Base-by-base conservation (phyloP, 2,888 invertebrate genomes). In the Phalera bucephala region DNA sequence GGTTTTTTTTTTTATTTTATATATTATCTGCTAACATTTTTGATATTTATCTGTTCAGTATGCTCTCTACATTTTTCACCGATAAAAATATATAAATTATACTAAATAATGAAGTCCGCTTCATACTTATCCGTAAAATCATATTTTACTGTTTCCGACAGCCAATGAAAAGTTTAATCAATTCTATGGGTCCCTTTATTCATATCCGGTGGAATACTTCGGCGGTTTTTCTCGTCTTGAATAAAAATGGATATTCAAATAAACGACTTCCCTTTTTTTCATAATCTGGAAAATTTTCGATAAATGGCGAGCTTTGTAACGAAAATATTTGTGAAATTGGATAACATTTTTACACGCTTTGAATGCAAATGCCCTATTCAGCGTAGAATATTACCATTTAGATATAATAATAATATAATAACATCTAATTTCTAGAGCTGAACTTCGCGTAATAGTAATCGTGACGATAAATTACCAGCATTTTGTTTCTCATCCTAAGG, bases 201-300 rank as follows among this genome's bases (percentile, higher is more conserved):
- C 14, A 23, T 21, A n/a, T 28, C 15, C 42, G 28, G 43, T 36
- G 34, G 13, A 40, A 43, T 45, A 37, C 33, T 33, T n/a, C 33
- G 43, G 29, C 33, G 31, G 39, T 36, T 33, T 22, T 31, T 22
- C 34, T 39, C 13, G 22, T 32, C 17, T 27, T 45, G 33, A 30
- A 47, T 44, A 45, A 41, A 33, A 31, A 25, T 30, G 6, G 27
- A 36, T 57, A 60, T 67, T 65, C 54, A 58, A 69, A 70, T 64
- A 57, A 53, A 56, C 40, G 58, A 49, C 58, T 60, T 59, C 45
- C 52, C 40, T 55, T 40, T 50, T 50, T 43, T 50, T 51, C 49
- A 52, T 64, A 60, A 63, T 56, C 40, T 36, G 37, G 31, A 38
- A 45, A 48, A 55, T 62, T 65, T 63, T 54, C 62, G 64, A 69